These are phyloP conservation scores for Drosophila borealis DNA, from an alignment of 2,888 invertebrate species.

Conservation along the genomic window DNA sequence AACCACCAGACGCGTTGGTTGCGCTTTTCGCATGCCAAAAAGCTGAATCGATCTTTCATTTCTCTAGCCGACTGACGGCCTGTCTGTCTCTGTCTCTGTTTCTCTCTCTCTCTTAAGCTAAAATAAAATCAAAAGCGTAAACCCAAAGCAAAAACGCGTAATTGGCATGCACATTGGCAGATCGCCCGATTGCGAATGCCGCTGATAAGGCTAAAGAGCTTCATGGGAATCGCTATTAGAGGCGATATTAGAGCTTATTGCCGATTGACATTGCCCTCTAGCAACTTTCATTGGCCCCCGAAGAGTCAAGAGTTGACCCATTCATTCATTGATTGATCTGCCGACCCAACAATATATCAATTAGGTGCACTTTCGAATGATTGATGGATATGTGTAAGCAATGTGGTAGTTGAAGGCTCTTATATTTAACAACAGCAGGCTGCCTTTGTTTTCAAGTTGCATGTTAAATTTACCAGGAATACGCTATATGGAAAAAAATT, in stretches of 20 bases:
- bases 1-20: conserved; percentile 30
- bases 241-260: conserved; percentile 5
- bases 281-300: conserved; percentile 1
- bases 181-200: conserved; percentile 12
- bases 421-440: not conserved
- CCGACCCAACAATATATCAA: not conserved
- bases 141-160: conserved; percentile 19
- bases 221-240: conserved; percentile 17
- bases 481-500: no score
- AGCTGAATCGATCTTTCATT: conserved; percentile 37
- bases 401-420: not conserved
- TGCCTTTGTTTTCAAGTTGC: not conserved
- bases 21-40: conserved; percentile 56
- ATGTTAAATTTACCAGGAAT: conserved; percentile 3
- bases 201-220: conserved; percentile 29
- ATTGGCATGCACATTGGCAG: conserved; percentile 42
- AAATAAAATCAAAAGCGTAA: not conserved
- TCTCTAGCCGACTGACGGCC: not conserved
- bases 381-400: not conserved
- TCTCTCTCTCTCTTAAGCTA: not conserved
- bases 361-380: not conserved
- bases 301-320: not conserved
- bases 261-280: conserved; percentile 20
- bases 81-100: not conserved
- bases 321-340: not conserved